Evolutionary conservation across 2,113 vertebrate genomes (phyloP), one percentile per base, ranked within the genome.

Genomic region (Sakesphorus luctuosus): DNA sequence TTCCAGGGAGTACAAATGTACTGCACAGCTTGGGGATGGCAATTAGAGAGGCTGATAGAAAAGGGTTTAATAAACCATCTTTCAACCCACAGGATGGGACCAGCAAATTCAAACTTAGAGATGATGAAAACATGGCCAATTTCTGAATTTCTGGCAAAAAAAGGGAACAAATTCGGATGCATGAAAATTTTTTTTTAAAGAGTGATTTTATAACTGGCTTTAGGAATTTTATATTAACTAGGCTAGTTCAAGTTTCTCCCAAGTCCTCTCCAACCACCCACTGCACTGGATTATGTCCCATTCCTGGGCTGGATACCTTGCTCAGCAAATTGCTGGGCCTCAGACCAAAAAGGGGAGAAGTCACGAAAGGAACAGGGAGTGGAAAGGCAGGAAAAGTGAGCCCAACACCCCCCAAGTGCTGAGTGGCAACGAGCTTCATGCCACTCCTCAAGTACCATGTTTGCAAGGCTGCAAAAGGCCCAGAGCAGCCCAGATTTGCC

Each of bases 271-370:
- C 85, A 94, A 0, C 85, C 83, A 80, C 85, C 67, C 90, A 84
- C 85, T 55, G 75, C 79, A 77, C 92, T 94, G 85, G 72, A 88
- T 8, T 40, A 68, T 19, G 50, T 88, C 90, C 94, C 90, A 71
- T 52, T 31, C 36, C 76, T 74, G 83, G 23, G 21, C 2, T 81
- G 79, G 83, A 90, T 58, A 43, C 72, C 75, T 95, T 65, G 76
- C 85, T 89, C 85, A 94, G 88, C 75, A 96, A 92, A 93, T 94
- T 90, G 80, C 47, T 84, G 68, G 49, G 83, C 50, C 56, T 52
- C 47, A 52, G n/a, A 89, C 72, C 90, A 95, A 77, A 69, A 52
- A 19, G 47, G 29, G n/a, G 61, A 18, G 55, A 89, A 92, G 7
- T 75, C 68, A 56, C 26, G 43, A 74, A 86, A 92, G 71, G 87